Conservation (phyloP, 1,140 invertebrate species). For the Bombus sylvicola region DNA sequence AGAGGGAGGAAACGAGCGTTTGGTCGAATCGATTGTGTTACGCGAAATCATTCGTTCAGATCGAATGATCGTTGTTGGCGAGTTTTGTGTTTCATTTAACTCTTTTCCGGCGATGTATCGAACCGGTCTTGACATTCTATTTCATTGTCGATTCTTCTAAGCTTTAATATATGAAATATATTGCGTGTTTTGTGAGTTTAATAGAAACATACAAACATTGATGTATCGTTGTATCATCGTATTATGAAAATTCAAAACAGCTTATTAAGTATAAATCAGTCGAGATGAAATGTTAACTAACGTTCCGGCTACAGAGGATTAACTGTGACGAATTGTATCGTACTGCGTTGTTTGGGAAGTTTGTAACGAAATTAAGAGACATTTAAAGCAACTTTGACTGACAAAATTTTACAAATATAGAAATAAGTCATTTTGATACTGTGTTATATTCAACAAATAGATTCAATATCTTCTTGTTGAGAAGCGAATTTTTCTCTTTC, state of each 20-base stretch:
- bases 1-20: neutral
- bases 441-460: too few species aligned
- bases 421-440: too few species aligned
- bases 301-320: neutral
- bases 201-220: neutral
- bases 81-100: constrained; percentile 15
- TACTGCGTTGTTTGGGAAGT: neutral
- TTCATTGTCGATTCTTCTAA: too few species aligned
- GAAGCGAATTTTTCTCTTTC: too few species aligned
- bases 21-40: neutral
- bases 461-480: too few species aligned
- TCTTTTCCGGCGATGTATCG: neutral
- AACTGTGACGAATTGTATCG: neutral
- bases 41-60: constrained; percentile 12
- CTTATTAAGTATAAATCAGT: neutral
- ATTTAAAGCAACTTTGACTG: neutral
- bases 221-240: neutral
- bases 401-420: too few species aligned
- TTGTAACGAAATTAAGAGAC: neutral
- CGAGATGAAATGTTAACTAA: neutral
- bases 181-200: too few species aligned
- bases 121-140: too few species aligned
- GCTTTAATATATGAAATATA: too few species aligned
- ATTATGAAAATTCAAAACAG: neutral
- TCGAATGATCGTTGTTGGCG: neutral